phyloP scores from a whole-genome alignment of 2,888 invertebrate genomes.

The Dioctria rufipes region DNA sequence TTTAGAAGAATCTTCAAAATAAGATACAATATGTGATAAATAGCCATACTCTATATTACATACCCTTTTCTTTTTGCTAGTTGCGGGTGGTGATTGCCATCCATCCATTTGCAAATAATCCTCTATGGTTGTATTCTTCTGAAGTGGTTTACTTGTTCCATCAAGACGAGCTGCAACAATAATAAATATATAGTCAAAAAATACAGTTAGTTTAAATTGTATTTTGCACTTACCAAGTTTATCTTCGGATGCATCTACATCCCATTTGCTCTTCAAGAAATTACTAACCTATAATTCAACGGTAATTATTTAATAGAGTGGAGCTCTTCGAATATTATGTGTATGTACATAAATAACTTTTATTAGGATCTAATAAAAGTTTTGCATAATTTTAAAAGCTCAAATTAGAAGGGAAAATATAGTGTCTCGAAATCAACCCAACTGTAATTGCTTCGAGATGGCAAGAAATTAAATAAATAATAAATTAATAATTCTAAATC shows the following conservation, averaged over 20 bases:
- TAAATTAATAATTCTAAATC: too few species aligned
- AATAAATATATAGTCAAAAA: neutral
- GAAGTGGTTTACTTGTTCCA: slow-evolving; percentile 85
- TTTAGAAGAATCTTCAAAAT: neutral
- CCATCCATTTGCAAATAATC: slow-evolving; percentile 90
- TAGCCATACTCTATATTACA: slow-evolving; percentile 70
- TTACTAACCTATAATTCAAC: slow-evolving; percentile 64
- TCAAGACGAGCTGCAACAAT: slow-evolving; percentile 85
- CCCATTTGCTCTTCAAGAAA: slow-evolving; percentile 83
- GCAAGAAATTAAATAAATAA: too few species aligned
- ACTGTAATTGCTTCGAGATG: too few species aligned
- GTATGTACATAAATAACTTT: too few species aligned
- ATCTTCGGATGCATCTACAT: slow-evolving; percentile 84
- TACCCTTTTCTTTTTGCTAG: slow-evolving; percentile 88
- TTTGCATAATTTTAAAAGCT: too few species aligned
- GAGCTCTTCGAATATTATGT: too few species aligned
- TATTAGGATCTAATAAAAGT: too few species aligned
- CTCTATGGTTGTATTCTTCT: slow-evolving; percentile 83
- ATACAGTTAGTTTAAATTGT: too few species aligned
- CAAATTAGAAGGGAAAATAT: too few species aligned
- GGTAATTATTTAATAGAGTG: too few species aligned
- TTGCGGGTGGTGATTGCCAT: slow-evolving; percentile 75
- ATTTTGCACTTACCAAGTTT: slow-evolving; percentile 82
- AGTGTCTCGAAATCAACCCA: too few species aligned
- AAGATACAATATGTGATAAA: neutral